phyloP scores from a whole-genome alignment of 1,140 invertebrate genomes.

The Apis laboriosa region DNA sequence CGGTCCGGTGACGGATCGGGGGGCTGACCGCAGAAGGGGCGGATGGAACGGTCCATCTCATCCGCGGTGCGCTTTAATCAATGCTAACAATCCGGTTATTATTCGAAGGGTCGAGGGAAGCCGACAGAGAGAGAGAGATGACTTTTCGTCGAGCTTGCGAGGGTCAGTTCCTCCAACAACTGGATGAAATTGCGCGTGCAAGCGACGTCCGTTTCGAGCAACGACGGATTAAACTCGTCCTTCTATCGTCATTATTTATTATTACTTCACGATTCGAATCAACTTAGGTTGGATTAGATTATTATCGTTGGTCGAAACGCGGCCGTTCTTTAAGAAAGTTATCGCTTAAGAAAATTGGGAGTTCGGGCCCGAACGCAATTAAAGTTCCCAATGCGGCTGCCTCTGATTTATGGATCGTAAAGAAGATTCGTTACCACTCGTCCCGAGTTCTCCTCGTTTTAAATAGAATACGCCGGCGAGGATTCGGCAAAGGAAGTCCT shows the following conservation, averaged over 20 bases:
- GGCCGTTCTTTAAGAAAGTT: background rate
- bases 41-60: conserved; percentile 17
- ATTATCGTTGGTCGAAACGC: background rate
- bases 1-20: background rate
- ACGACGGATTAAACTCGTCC: too few relatives aligned
- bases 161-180: conserved; percentile 52
- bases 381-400: conserved; percentile 49
- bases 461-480: conserved; percentile 19
- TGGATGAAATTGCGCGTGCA: conserved; percentile 55
- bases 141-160: conserved; percentile 54
- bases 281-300: too few relatives aligned
- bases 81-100: conserved; percentile 69
- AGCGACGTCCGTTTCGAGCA: conserved; percentile 2
- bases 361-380: conserved; percentile 44
- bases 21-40: conserved; percentile 19
- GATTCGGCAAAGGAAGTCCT: background rate
- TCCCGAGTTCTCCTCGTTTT: conserved; percentile 31
- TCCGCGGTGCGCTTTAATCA: conserved; percentile 63
- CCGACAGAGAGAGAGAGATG: conserved; percentile 32
- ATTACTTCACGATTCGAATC: too few relatives aligned
- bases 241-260: too few relatives aligned
- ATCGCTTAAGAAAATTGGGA: conserved; percentile 29
- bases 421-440: conserved; percentile 46
- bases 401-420: conserved; percentile 54
- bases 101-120: conserved; percentile 53